A percentile compares a stretch with the other conserved stretches of the same genome.
Evolutionary conservation across 1,140 invertebrate genomes (phyloP).

Genomic region (Bombus pascuorum): DNA sequence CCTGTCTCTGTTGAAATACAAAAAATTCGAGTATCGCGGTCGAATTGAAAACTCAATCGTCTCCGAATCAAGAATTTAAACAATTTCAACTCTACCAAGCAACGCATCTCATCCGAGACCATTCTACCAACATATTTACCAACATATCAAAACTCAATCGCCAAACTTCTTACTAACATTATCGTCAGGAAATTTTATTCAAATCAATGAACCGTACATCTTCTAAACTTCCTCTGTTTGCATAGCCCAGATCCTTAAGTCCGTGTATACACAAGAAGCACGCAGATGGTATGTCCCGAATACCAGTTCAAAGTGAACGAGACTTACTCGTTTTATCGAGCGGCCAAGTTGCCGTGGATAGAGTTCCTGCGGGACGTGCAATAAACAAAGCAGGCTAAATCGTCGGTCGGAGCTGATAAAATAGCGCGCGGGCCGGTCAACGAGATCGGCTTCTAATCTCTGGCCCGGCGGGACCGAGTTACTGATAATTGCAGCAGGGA

Average conservation of each 20-base stretch:
- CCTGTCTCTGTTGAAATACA: too few species aligned
- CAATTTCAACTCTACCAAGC: too few species aligned
- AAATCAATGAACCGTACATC: too few species aligned
- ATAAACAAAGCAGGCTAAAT: constrained; percentile 49
- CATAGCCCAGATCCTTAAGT: too few species aligned
- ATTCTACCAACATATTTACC: neutral
- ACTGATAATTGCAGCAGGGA: constrained; percentile 67
- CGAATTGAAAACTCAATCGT: too few species aligned
- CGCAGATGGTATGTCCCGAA: too few species aligned
- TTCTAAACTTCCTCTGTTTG: too few species aligned
- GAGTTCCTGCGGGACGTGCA: constrained; percentile 13
- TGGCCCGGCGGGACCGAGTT: constrained; percentile 61
- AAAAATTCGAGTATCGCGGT: too few species aligned
- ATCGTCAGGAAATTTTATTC: neutral
- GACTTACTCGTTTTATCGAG: constrained; percentile 1
- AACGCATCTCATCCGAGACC: too few species aligned
- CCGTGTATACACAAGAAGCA: too few species aligned
- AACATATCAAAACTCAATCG: neutral
- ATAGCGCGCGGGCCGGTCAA: constrained; percentile 37
- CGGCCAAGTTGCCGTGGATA: neutral
- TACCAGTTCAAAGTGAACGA: neutral
- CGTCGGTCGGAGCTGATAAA: constrained; percentile 62
- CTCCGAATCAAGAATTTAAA: too few species aligned
- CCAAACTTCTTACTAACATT: neutral
- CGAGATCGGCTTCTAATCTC: constrained; percentile 67